Evolutionary conservation across 1,140 invertebrate genomes (phyloP), one percentile per base, ranked within the genome.

Genomic region (Drosophila ohnishii): DNA sequence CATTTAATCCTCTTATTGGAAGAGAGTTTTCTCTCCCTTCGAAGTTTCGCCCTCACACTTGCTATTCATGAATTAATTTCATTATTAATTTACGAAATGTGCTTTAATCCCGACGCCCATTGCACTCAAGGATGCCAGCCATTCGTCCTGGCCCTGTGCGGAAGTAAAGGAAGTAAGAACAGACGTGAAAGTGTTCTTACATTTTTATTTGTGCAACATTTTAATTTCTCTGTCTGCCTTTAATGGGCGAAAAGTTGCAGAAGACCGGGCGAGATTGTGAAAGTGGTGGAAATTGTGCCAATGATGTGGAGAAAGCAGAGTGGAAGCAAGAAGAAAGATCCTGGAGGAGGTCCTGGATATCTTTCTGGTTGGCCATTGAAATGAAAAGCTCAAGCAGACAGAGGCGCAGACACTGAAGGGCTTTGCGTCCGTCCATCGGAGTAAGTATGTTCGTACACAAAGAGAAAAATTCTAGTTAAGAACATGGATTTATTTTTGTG

Each of bases 161-260:
- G 48, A 34, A 51, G 28, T 34, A 13, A 25, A 13, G 3, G 9
- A 7, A 60, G 55, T 45, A 39, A 56, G 60, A 44, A 32, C 32
- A 25, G 37, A 28, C 48, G 63, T 63, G 60, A 63, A 71, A 64
- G 69, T 70, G 39, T 51, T 75, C 74, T 77, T 66, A 57, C 78
- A 77, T 81, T 77, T 65, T 73, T 67, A 63, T 81, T 77, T 76
- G 78, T 60, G 66, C 78, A 76, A 80, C 78, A 80, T 81, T 76
- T 81, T 80, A 63, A 81, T 80, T 80, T 50, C 28, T 50, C 13
- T 64, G 57, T 44, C 64, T 62, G 67, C 22, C 71, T 73, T 73
- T 57, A 62, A 53, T 74, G 50, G 67, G 71, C 39, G n/a, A 35
- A 62, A 37, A 48, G 58, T 48, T 40, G 64, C 44, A 48, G 34